phyloP scores from a whole-genome alignment of 1,140 invertebrate species.

The Vanessa atalanta region DNA sequence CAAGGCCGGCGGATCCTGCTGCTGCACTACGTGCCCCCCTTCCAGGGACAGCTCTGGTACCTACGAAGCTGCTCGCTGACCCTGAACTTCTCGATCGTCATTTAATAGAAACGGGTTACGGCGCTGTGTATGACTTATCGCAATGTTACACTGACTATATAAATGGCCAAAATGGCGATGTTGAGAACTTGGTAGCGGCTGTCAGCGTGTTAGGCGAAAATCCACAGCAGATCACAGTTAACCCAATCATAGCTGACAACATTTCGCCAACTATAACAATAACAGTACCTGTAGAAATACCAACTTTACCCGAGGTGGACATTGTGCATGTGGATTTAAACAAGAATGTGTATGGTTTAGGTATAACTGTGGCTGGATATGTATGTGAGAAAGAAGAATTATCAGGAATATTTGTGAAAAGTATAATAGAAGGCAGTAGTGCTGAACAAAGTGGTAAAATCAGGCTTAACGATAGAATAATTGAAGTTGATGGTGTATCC shows the following conservation, averaged over 20 bases:
- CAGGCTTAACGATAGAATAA: constrained; percentile 95
- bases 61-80: constrained; percentile 90
- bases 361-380: constrained; percentile 86
- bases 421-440: constrained; percentile 94
- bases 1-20: constrained; percentile 89
- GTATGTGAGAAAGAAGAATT: constrained; percentile 91
- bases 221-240: constrained; percentile 74
- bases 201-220: constrained; percentile 75
- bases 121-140: constrained; percentile 73
- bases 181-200: constrained; percentile 67
- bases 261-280: constrained; percentile 74
- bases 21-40: constrained; percentile 84
- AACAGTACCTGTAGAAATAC: constrained; percentile 70
- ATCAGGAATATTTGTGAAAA: constrained; percentile 97
- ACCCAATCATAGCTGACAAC: constrained; percentile 69
- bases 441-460: constrained; percentile 94
- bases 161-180: constrained; percentile 69
- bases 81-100: constrained; percentile 90
- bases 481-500: constrained; percentile 91
- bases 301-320: constrained; percentile 80
- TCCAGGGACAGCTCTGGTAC: constrained; percentile 85
- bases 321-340: constrained; percentile 83
- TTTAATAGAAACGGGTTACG: constrained; percentile 86
- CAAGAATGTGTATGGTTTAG: constrained; percentile 85
- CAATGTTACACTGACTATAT: constrained; percentile 76